Evolutionary conservation across 2,113 vertebrate species (phyloP), one percentile per base, ranked within the genome.

Genomic region (Phrynosoma platyrhinos): DNA sequence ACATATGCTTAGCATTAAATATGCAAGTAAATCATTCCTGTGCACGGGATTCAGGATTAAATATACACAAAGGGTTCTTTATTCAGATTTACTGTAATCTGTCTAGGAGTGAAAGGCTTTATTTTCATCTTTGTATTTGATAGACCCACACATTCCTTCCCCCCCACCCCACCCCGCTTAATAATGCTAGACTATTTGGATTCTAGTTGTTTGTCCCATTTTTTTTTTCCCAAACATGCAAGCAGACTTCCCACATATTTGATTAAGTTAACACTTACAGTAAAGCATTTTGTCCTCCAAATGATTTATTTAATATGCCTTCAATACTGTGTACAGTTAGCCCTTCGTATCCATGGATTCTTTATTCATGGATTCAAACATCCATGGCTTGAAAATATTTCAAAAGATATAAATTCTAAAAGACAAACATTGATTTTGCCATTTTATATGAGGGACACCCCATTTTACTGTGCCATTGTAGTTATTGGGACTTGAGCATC

Each of bases 31-130:
- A 66, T 83, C 83, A 76, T 58, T 32, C 79, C 7, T 85, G 21
- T 40, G 53, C 32, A 42, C 76, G 9, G 83, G 76, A 32, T 66
- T 76, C 25, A 77, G 55, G 25, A 64, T 10, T 62, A 62, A 85
- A 64, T 77, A 42, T 30, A 77, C 58, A 85, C 72, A 76, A 77
- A 85, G 72, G n/a, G 32, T 62, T 85, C 53, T 76, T 76, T 85
- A 23, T 84, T 85, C 72, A 77, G 55, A 55, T 42, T 78, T 86
- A 47, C 55, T 83, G 58, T 53, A 83, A 36, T 82, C 8, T 27
- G 30, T 3, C 27, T 74, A 80, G 72, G 2, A 5, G 20, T 0
- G 0, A 64, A 77, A 82, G 36, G 52, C 0, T 0, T n/a, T 52
- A 83, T 40, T 27, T 84, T 81, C 74, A 64, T 84, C 18, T 84